A percentile compares a stretch with the other conserved stretches of the same genome.
Evolutionary conservation across 2,797 vertebrate genomes (phyloP).

Genomic region (Malacoraja senta): DNA sequence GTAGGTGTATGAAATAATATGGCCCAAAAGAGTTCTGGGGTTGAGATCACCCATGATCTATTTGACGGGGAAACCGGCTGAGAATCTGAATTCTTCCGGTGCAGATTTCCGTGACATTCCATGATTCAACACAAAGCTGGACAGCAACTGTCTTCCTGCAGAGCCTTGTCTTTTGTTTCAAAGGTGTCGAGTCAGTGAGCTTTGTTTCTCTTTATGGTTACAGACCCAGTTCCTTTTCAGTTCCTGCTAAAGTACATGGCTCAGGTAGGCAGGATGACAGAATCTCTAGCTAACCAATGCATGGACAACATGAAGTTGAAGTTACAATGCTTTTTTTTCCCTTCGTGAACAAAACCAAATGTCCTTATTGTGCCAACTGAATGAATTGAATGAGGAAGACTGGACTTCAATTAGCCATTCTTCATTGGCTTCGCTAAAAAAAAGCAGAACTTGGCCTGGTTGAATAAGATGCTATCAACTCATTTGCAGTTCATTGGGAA

Average conservation of each 20-base stretch:
- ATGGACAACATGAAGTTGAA: not conserved
- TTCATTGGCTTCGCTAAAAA: not conserved
- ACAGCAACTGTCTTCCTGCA: not conserved
- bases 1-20: not conserved
- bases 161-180: not conserved
- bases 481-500: not conserved
- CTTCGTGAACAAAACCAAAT: not conserved
- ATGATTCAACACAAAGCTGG: not conserved
- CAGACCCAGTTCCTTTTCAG: not conserved
- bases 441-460: not conserved
- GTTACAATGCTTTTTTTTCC: not conserved
- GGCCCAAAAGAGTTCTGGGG: not conserved
- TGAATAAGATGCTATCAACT: constrained; percentile 12
- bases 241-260: not conserved
- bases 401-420: constrained; percentile 14
- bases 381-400: not conserved
- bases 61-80: not conserved
- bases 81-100: not conserved
- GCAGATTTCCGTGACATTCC: not conserved
- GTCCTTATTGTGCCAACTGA: not conserved
- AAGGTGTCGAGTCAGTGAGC: not conserved
- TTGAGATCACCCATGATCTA: not conserved
- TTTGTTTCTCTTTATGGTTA: not conserved
- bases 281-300: not conserved
- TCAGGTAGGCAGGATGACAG: constrained; percentile 1